phyloP scores from a whole-genome alignment of 2,113 vertebrate species.

The Cichladusa arquata region DNA sequence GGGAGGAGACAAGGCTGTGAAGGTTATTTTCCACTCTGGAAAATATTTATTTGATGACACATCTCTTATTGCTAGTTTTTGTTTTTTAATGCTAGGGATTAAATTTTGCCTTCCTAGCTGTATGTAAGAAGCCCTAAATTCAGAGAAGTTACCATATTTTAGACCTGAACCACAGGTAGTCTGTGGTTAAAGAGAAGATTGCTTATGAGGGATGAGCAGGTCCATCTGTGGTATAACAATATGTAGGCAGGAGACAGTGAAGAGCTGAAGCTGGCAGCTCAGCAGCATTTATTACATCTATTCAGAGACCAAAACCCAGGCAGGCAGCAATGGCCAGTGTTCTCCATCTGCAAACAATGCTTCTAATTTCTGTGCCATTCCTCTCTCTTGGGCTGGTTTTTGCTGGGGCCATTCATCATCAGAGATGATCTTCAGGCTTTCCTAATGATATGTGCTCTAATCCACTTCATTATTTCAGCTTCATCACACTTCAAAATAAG shows the following conservation, averaged over 20 bases:
- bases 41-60: neutral
- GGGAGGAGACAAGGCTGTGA: neutral
- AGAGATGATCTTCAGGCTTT: neutral
- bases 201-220: neutral
- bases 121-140: neutral
- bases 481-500: neutral
- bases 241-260: neutral
- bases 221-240: neutral
- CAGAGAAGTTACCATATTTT: neutral
- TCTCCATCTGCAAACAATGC: neutral
- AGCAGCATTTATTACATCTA: neutral
- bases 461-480: neutral
- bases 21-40: neutral
- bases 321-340: fast-evolving
- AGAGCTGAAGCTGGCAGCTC: neutral
- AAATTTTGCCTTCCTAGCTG: neutral
- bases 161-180: neutral
- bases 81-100: neutral
- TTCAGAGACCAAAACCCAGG: neutral
- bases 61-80: neutral
- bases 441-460: neutral
- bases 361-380: neutral
- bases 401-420: neutral
- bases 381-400: neutral
- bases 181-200: neutral